These are phyloP conservation scores for Melieria omissa DNA, from an alignment of 2,888 invertebrate species.

Conservation along the genomic window DNA sequence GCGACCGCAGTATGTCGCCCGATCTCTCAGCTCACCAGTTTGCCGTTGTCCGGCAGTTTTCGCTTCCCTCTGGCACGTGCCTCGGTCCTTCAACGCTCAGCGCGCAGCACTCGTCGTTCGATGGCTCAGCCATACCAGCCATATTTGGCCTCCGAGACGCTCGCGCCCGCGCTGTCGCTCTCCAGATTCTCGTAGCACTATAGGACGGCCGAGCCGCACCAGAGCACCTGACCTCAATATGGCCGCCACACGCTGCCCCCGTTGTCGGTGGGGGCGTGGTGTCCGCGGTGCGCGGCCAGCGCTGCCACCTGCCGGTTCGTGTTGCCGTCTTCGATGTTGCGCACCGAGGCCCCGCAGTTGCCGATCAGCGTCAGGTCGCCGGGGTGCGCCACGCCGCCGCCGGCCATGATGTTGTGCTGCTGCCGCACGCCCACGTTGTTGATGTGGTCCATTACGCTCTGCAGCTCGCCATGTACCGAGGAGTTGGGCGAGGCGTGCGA, in stretches of 20 bases:
- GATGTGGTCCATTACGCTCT: conserved; percentile 82
- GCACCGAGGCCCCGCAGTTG: conserved; percentile 65
- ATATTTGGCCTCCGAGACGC: conserved; percentile 44
- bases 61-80: not conserved
- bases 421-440: conserved; percentile 71
- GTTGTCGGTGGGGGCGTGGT: conserved; percentile 67
- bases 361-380: conserved; percentile 66
- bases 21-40: not conserved
- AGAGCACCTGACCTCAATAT: conserved; percentile 71
- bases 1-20: too few relatives aligned
- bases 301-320: conserved; percentile 66
- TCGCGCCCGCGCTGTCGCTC: conserved; percentile 42
- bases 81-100: not conserved
- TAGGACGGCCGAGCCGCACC: conserved; percentile 65
- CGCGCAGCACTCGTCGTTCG: not conserved
- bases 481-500: conserved; percentile 73
- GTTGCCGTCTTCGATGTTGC: conserved; percentile 66
- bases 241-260: conserved; percentile 82
- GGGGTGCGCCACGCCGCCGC: conserved; percentile 63
- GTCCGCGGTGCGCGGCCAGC: conserved; percentile 65
- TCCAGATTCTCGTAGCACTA: conserved; percentile 61
- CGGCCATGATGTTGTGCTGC: conserved; percentile 69
- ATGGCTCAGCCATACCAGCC: conserved; percentile 37
- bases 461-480: conserved; percentile 72
- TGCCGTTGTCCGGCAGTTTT: not conserved